Percentiles rank a stretch among this genome's conserved stretches.
phyloP scores from a whole-genome alignment of 2,888 invertebrate genomes.

The Trichopoda pennipes region DNA sequence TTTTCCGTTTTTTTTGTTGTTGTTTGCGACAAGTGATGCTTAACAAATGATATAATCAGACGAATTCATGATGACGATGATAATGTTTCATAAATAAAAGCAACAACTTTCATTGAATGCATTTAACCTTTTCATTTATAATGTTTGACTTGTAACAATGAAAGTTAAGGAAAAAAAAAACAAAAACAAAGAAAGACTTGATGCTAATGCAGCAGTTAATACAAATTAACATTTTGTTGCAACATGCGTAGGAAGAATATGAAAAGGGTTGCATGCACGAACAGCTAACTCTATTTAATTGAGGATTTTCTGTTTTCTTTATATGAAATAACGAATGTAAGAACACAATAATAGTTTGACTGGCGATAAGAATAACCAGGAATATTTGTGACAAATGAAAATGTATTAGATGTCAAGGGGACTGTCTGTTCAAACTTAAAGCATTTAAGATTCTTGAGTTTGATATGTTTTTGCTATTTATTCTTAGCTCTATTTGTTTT shows the following conservation, averaged over 20 bases:
- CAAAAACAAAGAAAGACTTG: too few species aligned
- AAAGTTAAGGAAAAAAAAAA: conserved; percentile 22
- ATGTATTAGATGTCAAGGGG: background rate
- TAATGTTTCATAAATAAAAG: conserved; percentile 52
- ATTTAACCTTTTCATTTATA: conserved; percentile 62
- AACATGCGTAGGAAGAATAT: conserved; percentile 15
- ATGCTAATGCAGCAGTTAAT: conserved; percentile 33
- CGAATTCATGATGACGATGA: conserved; percentile 54
- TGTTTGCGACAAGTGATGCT: conserved; percentile 61
- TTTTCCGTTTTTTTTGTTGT: conserved; percentile 48
- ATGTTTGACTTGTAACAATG: conserved; percentile 49
- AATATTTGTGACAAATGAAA: conserved; percentile 20
- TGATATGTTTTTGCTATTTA: background rate
- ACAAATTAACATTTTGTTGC: conserved; percentile 41
- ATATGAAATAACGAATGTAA: background rate
- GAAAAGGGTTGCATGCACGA: background rate
- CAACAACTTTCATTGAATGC: conserved; percentile 55
- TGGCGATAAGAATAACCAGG: conserved; percentile 7
- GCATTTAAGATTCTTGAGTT: background rate
- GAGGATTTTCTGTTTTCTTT: background rate
- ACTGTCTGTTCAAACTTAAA: background rate
- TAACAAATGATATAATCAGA: conserved; percentile 66
- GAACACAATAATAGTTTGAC: background rate
- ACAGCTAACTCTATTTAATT: background rate
- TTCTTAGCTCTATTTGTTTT: background rate